A percentile compares a stretch with the other conserved stretches of the same genome.
Conservation (phyloP, 2,888 invertebrate genomes). For the Drosophila neutralis region DNA sequence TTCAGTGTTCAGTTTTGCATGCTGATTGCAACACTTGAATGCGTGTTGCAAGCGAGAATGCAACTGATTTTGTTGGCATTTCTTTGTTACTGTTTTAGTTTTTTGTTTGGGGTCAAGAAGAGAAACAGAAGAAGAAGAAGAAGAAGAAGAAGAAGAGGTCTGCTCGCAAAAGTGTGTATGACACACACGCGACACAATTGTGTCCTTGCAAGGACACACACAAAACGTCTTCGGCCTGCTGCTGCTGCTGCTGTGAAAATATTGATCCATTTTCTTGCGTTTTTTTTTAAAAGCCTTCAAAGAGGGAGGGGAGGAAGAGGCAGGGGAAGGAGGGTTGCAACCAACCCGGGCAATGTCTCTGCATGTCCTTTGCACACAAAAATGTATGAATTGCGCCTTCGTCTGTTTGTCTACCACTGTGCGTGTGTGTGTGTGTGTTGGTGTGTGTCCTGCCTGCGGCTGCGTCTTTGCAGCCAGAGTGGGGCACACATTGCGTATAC, state of each 20-base stretch:
- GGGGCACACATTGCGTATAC: conserved; percentile 65
- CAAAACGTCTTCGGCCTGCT: conserved; percentile 66
- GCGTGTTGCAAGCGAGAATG: background rate
- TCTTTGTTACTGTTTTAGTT: background rate
- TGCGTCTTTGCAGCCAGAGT: conserved; percentile 51
- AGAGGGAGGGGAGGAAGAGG: conserved; percentile 25
- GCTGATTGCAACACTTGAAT: background rate
- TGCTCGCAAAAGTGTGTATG: conserved; percentile 23
- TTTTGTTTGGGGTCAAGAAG: conserved; percentile 2
- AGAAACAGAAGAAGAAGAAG: background rate
- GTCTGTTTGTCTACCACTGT: background rate
- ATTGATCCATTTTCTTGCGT: conserved; percentile 65
- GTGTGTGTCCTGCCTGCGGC: conserved; percentile 39
- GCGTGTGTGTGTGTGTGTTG: background rate
- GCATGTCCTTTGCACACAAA: conserved; percentile 40
- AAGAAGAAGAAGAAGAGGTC: conserved; percentile 1
- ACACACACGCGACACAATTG: conserved; percentile 51
- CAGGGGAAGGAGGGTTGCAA: conserved; percentile 9
- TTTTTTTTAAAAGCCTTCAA: conserved; percentile 49
- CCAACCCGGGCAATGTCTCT: conserved; percentile 38
- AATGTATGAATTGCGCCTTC: conserved; percentile 67
- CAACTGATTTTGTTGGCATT: conserved; percentile 7
- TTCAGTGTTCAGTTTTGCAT: background rate
- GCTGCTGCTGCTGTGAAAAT: conserved; percentile 57
- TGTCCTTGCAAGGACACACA: conserved; percentile 74